Base-by-base conservation (phyloP, 2,888 invertebrate genomes). In the Dione juno region DNA sequence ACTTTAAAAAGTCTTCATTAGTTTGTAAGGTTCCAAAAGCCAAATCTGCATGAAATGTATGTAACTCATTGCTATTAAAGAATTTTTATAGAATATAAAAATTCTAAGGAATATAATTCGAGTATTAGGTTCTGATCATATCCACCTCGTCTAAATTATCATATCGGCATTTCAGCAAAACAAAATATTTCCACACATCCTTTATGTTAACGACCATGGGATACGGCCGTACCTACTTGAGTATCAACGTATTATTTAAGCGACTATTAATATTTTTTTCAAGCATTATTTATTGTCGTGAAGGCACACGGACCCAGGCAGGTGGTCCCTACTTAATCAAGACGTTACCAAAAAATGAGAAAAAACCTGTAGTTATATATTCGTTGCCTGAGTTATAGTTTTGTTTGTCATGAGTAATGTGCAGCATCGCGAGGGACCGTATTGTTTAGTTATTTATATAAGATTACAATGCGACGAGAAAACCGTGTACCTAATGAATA, bases 291-390 rank as follows among this genome's bases (percentile, higher is more conserved):
- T 92, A 92, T 91, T 81, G 81, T 86, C 84, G 86, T 86, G 79
- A 86, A 87, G 85, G 82, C 86, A 80, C 83, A 80, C 83, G 77
- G 81, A 75, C 82, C 81, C 87, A 76, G 82, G 92, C 92, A 93
- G 93, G 93, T 93, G 93, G 93, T 92, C 93, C 87, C 83, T 84
- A 90, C 90, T 93, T 93, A 93, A 93, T 93, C 92, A 93, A 93
- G 93, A 92, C 85, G 92, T 93, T 90, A 91, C 92, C 87, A 84
- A 92, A 90, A 88, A 84, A 70, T 66, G 63, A 88, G 16, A 54
- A 90, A 84, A 87, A 87, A 83, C 83, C 76, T 82, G 86, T 82
- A 88, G 87, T 87, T 88, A 76, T 85, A 88, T 83, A 84, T 89
- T 89, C 88, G 88, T 88, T 87, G 84, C 77, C 83, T 91, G 89